Conservation (phyloP, 2,113 vertebrate genomes). For the Pelvicachromis taeniatus region DNA sequence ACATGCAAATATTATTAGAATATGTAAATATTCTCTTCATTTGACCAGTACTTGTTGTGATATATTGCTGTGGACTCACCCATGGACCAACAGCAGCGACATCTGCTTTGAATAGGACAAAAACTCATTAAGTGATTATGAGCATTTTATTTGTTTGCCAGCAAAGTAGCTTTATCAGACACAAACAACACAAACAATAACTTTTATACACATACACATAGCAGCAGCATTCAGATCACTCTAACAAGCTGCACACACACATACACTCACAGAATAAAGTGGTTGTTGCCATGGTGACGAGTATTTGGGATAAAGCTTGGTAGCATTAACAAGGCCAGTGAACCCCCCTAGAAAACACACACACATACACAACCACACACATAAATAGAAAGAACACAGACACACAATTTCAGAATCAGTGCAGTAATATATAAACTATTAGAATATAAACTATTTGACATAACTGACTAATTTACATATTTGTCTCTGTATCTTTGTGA, state of each 20-base stretch:
- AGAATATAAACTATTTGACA: not conserved
- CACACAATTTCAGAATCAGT: not conserved
- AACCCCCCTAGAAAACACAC: not conserved
- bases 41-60: not conserved
- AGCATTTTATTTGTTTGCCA: not conserved
- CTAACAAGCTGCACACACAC: not conserved
- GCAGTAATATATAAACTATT: not conserved
- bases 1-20: not conserved
- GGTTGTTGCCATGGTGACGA: slow-evolving; percentile 37
- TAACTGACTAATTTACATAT: not conserved
- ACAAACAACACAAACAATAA: not conserved
- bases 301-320: slow-evolving; percentile 23
- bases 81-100: not conserved
- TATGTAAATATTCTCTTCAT: not conserved
- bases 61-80: not conserved
- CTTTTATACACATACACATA: not conserved
- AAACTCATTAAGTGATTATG: not conserved
- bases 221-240: not conserved
- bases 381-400: slow-evolving; percentile 7
- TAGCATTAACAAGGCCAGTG: slow-evolving; percentile 17
- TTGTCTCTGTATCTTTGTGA: not conserved
- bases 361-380: not conserved
- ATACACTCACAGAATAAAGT: not conserved
- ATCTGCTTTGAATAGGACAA: not conserved
- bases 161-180: not conserved